Evolutionary conservation across 1,140 invertebrate species (phyloP).

Genomic region (Bradysia coprophila): DNA sequence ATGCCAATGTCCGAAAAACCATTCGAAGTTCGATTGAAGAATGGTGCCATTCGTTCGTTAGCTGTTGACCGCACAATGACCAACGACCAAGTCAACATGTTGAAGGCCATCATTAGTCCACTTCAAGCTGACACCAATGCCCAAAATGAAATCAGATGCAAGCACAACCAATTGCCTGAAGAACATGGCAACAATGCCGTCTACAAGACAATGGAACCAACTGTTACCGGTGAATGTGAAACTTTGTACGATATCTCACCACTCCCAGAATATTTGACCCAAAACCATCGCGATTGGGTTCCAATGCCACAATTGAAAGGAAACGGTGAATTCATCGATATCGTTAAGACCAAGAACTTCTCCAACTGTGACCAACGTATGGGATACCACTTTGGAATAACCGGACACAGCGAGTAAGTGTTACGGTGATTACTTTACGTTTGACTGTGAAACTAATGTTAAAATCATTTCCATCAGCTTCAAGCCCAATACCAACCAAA

Average conservation of each 20-base stretch:
- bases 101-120: constrained; percentile 41
- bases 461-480: too few species aligned
- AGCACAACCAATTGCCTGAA: constrained; percentile 27
- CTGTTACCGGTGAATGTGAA: constrained; percentile 44
- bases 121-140: constrained; percentile 39
- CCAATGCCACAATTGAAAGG: constrained; percentile 23
- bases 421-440: too few species aligned
- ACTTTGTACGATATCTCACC: constrained; percentile 42
- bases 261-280: constrained; percentile 27
- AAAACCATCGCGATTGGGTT: constrained; percentile 26
- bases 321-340: constrained; percentile 30
- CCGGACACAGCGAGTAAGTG: constrained; percentile 21
- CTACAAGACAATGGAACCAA: constrained; percentile 46
- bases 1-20: constrained; percentile 29
- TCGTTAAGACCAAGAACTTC: constrained; percentile 46
- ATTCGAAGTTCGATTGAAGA: constrained; percentile 37
- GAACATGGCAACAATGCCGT: constrained; percentile 23
- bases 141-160: constrained; percentile 23
- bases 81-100: constrained; percentile 41
- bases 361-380: constrained; percentile 34
- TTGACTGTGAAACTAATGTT: too few species aligned
- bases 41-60: constrained; percentile 23
- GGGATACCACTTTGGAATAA: constrained; percentile 38
- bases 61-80: constrained; percentile 18
- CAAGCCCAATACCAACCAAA: constrained; percentile 30